phyloP scores from a whole-genome alignment of 2,888 invertebrate species.

The Hemicrepidius hirtus region DNA sequence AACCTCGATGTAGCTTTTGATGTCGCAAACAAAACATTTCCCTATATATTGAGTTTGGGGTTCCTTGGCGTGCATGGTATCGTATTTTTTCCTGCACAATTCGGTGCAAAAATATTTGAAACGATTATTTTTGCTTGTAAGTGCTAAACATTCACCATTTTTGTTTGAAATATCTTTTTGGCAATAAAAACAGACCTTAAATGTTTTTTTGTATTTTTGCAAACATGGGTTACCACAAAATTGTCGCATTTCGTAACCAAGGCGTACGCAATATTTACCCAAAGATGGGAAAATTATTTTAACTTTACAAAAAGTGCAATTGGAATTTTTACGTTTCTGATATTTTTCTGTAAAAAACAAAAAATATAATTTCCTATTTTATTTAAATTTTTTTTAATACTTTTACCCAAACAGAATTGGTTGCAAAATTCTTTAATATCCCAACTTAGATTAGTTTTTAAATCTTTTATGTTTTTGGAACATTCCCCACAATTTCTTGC shows the following conservation, averaged over 20 bases:
- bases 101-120: conserved; percentile 78
- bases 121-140: conserved; percentile 88
- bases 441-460: conserved; percentile 86
- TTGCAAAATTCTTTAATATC: conserved; percentile 96
- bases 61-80: conserved; percentile 80
- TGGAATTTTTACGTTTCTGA: conserved; percentile 83
- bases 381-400: not conserved
- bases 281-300: conserved; percentile 85
- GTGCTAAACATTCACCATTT: conserved; percentile 84
- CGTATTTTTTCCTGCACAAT: conserved; percentile 84
- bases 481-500: conserved; percentile 73
- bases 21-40: conserved; percentile 88
- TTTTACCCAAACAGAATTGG: conserved; percentile 85
- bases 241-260: conserved; percentile 93
- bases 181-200: conserved; percentile 95
- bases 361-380: conserved; percentile 20
- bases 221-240: conserved; percentile 92
- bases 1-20: conserved; percentile 84
- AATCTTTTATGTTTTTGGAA: conserved; percentile 70
- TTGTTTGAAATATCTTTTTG: conserved; percentile 90
- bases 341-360: conserved; percentile 74
- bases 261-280: conserved; percentile 94
- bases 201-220: conserved; percentile 90
- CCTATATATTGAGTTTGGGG: conserved; percentile 73
- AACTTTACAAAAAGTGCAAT: conserved; percentile 88